Base-by-base conservation (phyloP, 2,113 vertebrate species). In the Callorhinus ursinus region DNA sequence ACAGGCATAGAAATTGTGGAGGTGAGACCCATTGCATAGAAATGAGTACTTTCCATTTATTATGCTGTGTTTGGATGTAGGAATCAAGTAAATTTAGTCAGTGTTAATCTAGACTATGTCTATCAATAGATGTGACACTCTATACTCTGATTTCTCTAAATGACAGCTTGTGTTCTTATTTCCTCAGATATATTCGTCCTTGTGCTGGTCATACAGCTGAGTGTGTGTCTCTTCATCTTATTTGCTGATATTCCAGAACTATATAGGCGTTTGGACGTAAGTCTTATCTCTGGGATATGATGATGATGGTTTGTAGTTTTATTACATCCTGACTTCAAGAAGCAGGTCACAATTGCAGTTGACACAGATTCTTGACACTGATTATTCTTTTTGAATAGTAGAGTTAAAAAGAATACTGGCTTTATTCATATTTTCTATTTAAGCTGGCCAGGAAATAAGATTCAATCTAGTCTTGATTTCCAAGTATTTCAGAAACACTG, bases 181-280 rank as follows among this genome's bases (percentile, higher is more conserved):
- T 88, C 92, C 96, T 91, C 98, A 99, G 99, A 99, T 97, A 8
- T 98, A 57, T 99, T 99, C 51, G 6, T 99, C 33, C 36, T 98
- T 33, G 98, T 98, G 71, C 97, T 99, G 85, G 26, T 63, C 63
- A 67, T 90, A 69, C 99, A 99, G 97, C 92, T 99, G 96, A 97
- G 98, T 0, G 39, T 98, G 51, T 99, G 99, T 88, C 97, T 99
- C 4, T 99, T 99, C 98, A 97, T 99, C 95, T 79, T 99, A 55
- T 99, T 99, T 98, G 99, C 98, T 89, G 97, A 99, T 96, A 98
- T 99, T 74, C 98, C 98, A 61, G 97, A 74, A 71, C 96, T 99
- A 91, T 99, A 99, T 71, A 96, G 97, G 39, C 96, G 80, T 71
- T 98, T 99, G 98, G 99, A 99, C 77, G 99, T 99, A 91, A 99